Conservation (phyloP, 2,113 vertebrate species). For the Mionectes macconnelli region DNA sequence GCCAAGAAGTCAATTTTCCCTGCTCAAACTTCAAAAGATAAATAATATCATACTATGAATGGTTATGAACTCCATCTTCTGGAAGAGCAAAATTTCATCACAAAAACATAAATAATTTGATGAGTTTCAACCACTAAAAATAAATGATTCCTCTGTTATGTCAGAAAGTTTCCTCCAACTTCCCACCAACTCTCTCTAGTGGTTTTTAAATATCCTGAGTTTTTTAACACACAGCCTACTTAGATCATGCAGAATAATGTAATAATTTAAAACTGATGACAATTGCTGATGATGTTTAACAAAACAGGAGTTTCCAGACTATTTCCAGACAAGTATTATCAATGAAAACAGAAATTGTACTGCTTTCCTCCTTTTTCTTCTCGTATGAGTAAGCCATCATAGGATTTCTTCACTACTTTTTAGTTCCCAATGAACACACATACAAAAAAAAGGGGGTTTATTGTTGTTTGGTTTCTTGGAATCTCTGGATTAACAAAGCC, state of each 20-base stretch:
- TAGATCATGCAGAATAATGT: neutral
- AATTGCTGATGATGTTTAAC: neutral
- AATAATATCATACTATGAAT: neutral
- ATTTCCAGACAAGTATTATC: neutral
- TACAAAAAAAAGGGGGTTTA: neutral
- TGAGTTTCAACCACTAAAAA: neutral
- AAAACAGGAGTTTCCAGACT: neutral
- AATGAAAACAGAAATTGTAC: neutral
- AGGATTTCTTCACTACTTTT: neutral
- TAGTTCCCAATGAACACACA: neutral
- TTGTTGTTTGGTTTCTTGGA: neutral
- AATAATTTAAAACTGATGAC: neutral
- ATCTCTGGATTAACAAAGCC: neutral
- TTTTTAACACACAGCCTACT: neutral
- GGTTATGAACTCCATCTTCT: neutral
- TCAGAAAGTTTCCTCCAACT: neutral
- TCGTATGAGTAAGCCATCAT: neutral
- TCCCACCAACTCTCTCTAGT: neutral
- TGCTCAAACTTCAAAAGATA: neutral
- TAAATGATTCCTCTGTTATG: neutral
- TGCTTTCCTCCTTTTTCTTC: neutral
- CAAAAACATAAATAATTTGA: neutral
- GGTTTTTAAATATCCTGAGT: neutral
- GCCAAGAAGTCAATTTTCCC: neutral
- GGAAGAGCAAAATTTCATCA: neutral